A percentile compares a stretch with the other conserved stretches of the same genome.
phyloP scores from a whole-genome alignment of 2,113 vertebrate genomes.

The Delphinapterus leucas region DNA sequence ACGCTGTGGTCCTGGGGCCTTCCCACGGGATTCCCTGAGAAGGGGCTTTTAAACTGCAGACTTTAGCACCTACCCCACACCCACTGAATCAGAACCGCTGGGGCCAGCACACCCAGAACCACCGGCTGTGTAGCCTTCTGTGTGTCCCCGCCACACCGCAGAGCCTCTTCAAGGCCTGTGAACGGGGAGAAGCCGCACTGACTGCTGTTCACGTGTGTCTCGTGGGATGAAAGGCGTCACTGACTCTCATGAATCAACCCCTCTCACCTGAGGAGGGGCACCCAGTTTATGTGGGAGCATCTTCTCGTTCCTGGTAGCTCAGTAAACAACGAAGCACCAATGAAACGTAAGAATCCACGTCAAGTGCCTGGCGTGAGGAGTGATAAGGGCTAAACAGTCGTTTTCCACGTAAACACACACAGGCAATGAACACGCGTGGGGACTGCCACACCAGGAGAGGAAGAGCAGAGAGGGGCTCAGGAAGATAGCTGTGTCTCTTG shows the following conservation, averaged over 20 bases:
- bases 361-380: background rate
- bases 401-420: background rate
- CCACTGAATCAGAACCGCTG: background rate
- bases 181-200: no score
- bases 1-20: background rate
- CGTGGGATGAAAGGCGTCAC: no score
- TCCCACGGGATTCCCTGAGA: background rate
- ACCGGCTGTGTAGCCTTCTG: fast-evolving
- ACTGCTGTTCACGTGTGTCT: no score
- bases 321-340: background rate
- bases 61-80: background rate
- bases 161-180: background rate
- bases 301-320: background rate
- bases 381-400: fast-evolving
- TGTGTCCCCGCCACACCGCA: background rate
- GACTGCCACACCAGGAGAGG: fast-evolving
- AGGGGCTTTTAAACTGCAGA: background rate
- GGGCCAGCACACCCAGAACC: background rate
- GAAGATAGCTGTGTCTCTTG: background rate
- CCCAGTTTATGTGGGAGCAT: background rate
- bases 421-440: fast-evolving
- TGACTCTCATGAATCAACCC: background rate
- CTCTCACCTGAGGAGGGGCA: background rate
- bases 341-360: fast-evolving
- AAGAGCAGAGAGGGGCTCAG: background rate